Percentiles rank a stretch among this genome's conserved stretches.
Evolutionary conservation across 2,888 invertebrate species (phyloP).

Genomic region (Micoletzkya japonica): DNA sequence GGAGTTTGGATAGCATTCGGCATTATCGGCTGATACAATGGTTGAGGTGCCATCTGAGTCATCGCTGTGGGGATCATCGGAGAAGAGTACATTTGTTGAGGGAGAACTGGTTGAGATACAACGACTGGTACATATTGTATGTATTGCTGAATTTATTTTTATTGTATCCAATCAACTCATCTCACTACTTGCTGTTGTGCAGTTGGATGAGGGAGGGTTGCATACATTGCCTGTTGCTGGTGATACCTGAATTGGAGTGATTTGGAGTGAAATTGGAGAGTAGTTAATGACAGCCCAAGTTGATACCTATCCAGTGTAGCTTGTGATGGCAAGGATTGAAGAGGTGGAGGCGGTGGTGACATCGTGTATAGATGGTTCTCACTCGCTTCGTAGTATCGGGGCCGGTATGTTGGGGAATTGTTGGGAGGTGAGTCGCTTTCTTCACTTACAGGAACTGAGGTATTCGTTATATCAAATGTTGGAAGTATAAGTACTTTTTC

Average conservation of each 20-base stretch:
- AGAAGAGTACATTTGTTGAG: too few species aligned
- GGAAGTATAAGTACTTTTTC: conserved; percentile 1
- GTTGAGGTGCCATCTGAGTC: conserved; percentile 11
- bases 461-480: background rate
- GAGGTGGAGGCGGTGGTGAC: background rate
- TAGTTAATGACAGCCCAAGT: background rate
- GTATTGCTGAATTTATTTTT: conserved; percentile 21
- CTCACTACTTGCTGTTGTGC: background rate
- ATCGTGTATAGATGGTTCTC: conserved; percentile 25
- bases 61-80: too few species aligned
- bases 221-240: conserved; percentile 8
- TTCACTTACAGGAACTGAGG: background rate
- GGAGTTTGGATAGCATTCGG: too few species aligned
- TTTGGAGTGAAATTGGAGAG: background rate
- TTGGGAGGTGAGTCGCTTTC: background rate
- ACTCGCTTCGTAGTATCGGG: conserved; percentile 10
- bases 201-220: background rate
- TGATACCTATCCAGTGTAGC: conserved; percentile 3
- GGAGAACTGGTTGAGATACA: conserved; percentile 25
- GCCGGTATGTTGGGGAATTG: background rate
- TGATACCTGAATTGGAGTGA: background rate
- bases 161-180: background rate
- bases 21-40: conserved; percentile 16
- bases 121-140: conserved; percentile 29
- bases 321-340: background rate